Evolutionary conservation across 2,797 vertebrate genomes (phyloP).

Genomic region (Pogonophryne albipinna): DNA sequence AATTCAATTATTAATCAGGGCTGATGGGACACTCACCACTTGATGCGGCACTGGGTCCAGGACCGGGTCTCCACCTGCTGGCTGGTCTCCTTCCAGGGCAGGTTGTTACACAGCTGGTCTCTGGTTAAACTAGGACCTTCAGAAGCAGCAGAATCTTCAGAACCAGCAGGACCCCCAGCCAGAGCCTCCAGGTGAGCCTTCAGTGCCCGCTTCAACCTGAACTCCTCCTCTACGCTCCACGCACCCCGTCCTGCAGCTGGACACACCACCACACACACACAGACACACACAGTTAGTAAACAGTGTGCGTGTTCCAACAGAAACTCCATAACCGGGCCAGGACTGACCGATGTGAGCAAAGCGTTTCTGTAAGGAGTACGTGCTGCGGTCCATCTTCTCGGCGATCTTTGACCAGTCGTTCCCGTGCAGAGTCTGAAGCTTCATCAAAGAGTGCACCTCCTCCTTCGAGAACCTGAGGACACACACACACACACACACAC

Average conservation of each 20-base stretch:
- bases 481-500: not conserved
- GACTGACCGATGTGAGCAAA: constrained; percentile 60
- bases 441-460: constrained; percentile 63
- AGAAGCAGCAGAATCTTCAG: constrained; percentile 8
- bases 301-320: no score
- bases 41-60: constrained; percentile 81
- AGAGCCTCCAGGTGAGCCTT: constrained; percentile 51
- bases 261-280: not conserved
- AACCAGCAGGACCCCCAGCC: not conserved
- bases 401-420: constrained; percentile 80
- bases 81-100: constrained; percentile 79
- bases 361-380: constrained; percentile 73
- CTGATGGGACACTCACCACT: constrained; percentile 74
- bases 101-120: constrained; percentile 66
- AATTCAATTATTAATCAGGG: no score
- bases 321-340: not conserved
- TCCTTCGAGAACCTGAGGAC: constrained; percentile 75
- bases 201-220: constrained; percentile 60
- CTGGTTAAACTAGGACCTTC: constrained; percentile 38
- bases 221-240: constrained; percentile 69
- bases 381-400: constrained; percentile 77
- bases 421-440: constrained; percentile 74
- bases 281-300: no score
- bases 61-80: constrained; percentile 64
- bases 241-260: constrained; percentile 51